These are phyloP conservation scores for Bufo gargarizans DNA, from an alignment of 2,113 vertebrate genomes.

Conservation along the genomic window DNA sequence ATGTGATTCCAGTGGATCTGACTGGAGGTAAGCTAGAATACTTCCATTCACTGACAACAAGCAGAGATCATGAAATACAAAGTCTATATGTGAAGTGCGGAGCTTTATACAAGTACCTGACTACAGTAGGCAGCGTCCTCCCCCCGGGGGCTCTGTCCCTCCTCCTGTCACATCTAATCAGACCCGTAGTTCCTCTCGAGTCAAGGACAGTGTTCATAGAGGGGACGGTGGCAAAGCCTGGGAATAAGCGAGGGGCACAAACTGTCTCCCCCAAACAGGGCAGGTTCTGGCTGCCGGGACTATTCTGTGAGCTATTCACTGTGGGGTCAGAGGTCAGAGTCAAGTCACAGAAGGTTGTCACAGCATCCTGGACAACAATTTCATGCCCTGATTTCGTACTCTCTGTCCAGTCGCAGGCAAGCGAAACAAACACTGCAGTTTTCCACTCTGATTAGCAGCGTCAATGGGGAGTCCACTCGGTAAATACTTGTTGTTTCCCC, in stretches of 20 bases:
- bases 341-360: conserved; percentile 55
- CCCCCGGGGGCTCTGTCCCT: neutral
- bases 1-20: too few relatives aligned
- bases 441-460: conserved; percentile 57
- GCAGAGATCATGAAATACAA: too few relatives aligned
- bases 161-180: conserved; percentile 52
- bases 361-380: conserved; percentile 51
- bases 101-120: neutral
- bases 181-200: conserved; percentile 20
- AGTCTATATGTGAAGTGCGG: neutral
- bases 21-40: too few relatives aligned
- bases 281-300: conserved; percentile 29
- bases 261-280: neutral
- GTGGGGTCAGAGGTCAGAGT: conserved; percentile 51
- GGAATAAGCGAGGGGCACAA: conserved; percentile 32
- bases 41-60: too few relatives aligned
- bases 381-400: conserved; percentile 52
- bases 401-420: conserved; percentile 49
- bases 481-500: conserved; percentile 51
- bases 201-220: neutral
- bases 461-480: conserved; percentile 33
- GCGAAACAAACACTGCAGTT: conserved; percentile 51
- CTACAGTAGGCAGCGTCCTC: neutral
- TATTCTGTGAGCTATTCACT: conserved; percentile 36
- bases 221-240: neutral